Evolutionary conservation across 2,797 vertebrate species (phyloP).

Genomic region (Chloroceryle amazona): DNA sequence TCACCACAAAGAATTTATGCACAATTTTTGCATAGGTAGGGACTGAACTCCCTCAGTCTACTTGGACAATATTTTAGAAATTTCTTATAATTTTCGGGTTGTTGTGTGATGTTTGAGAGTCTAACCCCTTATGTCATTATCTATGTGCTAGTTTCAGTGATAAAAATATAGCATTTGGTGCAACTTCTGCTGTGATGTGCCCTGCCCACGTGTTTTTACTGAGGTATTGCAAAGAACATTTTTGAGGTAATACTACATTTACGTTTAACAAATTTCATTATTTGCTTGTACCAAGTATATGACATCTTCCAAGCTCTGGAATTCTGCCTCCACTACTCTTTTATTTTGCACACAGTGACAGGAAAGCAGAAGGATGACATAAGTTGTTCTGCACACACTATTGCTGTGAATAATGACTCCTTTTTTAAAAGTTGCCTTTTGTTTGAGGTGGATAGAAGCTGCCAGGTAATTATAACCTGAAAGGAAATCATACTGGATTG

Average conservation of each 20-base stretch:
- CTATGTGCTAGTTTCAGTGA: neutral
- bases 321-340: neutral
- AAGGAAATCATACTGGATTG: neutral
- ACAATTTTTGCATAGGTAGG: neutral
- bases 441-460: neutral
- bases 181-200: neutral
- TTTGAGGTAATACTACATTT: neutral
- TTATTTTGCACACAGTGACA: neutral
- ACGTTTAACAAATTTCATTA: neutral
- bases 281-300: neutral
- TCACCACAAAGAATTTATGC: neutral
- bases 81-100: neutral
- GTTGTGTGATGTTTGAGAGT: neutral
- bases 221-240: neutral
- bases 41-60: neutral
- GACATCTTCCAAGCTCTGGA: neutral
- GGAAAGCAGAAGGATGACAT: neutral
- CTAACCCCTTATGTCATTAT: neutral
- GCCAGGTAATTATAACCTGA: slow-evolving; percentile 27
- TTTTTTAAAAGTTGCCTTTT: neutral
- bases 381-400: neutral
- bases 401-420: neutral
- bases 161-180: neutral
- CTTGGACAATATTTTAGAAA: neutral
- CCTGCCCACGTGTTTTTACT: neutral